Percentiles rank a stretch among this genome's conserved stretches.
phyloP scores from a whole-genome alignment of 1,140 invertebrate species.

The Apocrypta bakeri region DNA sequence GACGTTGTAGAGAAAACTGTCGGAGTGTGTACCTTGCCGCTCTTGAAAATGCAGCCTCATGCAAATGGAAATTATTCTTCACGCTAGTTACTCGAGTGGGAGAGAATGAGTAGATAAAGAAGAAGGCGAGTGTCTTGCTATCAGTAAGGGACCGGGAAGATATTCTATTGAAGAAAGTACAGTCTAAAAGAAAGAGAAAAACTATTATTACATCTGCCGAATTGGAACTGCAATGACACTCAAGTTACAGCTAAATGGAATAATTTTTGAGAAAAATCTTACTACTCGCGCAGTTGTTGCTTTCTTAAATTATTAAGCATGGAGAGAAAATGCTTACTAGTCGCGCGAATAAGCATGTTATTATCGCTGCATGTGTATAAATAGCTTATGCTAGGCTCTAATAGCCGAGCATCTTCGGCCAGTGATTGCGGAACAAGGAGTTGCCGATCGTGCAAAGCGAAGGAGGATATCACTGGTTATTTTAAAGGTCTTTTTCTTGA shows the following conservation, averaged over 20 bases:
- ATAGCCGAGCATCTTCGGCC: background rate
- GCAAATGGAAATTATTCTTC: conserved; percentile 32
- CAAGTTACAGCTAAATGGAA: conserved; percentile 12
- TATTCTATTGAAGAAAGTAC: no score
- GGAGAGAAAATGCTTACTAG: background rate
- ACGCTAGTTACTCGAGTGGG: no score
- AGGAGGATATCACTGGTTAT: background rate
- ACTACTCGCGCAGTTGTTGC: background rate
- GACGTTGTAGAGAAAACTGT: background rate
- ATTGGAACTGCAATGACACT: background rate
- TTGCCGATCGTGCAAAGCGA: background rate
- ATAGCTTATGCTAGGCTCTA: background rate
- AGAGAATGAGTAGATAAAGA: background rate
- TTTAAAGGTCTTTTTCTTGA: background rate
- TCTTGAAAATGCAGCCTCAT: background rate
- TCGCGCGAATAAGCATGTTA: conserved; percentile 16
- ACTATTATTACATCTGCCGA: background rate
- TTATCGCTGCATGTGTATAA: background rate
- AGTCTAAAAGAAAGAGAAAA: no score
- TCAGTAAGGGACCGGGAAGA: background rate
- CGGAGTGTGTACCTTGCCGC: background rate
- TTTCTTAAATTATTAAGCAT: conserved; percentile 27
- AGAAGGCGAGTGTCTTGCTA: background rate
- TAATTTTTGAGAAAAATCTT: conserved; percentile 19
- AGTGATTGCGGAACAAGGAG: background rate